Evolutionary conservation across 2,797 vertebrate genomes (phyloP).

Genomic region (Trichosurus vulpecula): DNA sequence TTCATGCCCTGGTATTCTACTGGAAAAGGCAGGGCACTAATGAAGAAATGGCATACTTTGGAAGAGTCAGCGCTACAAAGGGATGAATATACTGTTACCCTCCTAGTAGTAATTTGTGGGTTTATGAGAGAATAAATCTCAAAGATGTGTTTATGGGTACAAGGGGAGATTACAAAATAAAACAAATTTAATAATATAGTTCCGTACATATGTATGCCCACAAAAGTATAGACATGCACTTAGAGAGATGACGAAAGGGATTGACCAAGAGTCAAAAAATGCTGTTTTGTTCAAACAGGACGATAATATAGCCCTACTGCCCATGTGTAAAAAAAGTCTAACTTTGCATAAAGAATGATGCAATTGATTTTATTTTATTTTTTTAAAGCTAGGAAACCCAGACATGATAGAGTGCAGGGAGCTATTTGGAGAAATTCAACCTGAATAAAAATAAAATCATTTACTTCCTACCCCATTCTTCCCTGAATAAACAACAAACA

Average conservation of each 20-base stretch:
- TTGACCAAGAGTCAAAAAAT: constrained; percentile 57
- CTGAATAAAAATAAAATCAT: background rate
- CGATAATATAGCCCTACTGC: background rate
- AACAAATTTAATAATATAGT: constrained; percentile 78
- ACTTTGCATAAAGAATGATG: background rate
- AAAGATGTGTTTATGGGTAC: constrained; percentile 73
- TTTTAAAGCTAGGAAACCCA: background rate
- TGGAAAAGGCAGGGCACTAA: constrained; percentile 74
- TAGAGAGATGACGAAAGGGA: constrained; percentile 50
- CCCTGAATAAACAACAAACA: background rate
- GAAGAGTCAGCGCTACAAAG: constrained; percentile 59
- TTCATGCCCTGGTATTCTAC: constrained; percentile 70
- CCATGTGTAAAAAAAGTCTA: background rate
- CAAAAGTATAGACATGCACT: constrained; percentile 67
- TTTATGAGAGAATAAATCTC: constrained; percentile 79
- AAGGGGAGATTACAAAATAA: constrained; percentile 76
- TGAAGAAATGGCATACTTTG: constrained; percentile 56
- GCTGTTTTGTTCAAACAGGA: constrained; percentile 62
- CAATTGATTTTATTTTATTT: constrained; percentile 1
- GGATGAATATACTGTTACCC: constrained; percentile 79
- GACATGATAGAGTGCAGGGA: background rate
- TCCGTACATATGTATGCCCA: constrained; percentile 55
- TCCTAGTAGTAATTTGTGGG: constrained; percentile 84
- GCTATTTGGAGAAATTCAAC: background rate
- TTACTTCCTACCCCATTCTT: background rate